phyloP scores from a whole-genome alignment of 2,888 invertebrate species.

The Eupithecia tripunctaria region DNA sequence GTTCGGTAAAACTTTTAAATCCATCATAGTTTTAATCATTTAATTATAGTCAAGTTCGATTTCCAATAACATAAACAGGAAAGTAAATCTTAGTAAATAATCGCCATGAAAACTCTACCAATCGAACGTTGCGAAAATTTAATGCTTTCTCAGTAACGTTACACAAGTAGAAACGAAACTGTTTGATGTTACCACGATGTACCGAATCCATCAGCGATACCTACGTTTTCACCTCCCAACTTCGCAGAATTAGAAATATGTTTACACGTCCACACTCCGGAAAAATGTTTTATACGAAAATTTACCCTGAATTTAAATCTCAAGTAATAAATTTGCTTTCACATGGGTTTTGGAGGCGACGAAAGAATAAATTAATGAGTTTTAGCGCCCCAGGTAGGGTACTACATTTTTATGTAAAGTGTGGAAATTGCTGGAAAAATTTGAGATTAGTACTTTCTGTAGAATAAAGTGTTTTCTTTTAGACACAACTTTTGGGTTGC shows the following conservation, averaged over 20 bases:
- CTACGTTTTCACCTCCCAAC: background rate
- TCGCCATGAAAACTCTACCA: background rate
- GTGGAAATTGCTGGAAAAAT: background rate
- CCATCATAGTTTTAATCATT: too few relatives aligned
- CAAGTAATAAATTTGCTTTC: constrained; percentile 11
- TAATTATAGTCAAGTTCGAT: too few relatives aligned
- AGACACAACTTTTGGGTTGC: background rate
- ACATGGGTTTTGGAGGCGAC: constrained; percentile 1
- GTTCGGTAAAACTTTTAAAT: too few relatives aligned
- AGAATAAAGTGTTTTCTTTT: background rate
- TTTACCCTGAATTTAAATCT: constrained; percentile 19
- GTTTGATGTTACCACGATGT: constrained; percentile 16
- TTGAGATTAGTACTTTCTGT: background rate
- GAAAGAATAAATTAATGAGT: constrained; percentile 3
- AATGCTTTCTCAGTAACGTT: background rate
- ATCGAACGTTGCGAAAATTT: background rate
- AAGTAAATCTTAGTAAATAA: background rate
- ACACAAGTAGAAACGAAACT: background rate
- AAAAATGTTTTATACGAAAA: constrained; percentile 10
- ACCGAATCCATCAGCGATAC: constrained; percentile 7
- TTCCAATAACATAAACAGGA: background rate
- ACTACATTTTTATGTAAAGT: background rate
- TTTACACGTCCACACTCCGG: constrained; percentile 9
- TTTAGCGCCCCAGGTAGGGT: background rate
- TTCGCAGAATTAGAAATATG: constrained; percentile 7